Conservation (phyloP, 2,113 vertebrate genomes). For the Oxygymnocypris stewartii region DNA sequence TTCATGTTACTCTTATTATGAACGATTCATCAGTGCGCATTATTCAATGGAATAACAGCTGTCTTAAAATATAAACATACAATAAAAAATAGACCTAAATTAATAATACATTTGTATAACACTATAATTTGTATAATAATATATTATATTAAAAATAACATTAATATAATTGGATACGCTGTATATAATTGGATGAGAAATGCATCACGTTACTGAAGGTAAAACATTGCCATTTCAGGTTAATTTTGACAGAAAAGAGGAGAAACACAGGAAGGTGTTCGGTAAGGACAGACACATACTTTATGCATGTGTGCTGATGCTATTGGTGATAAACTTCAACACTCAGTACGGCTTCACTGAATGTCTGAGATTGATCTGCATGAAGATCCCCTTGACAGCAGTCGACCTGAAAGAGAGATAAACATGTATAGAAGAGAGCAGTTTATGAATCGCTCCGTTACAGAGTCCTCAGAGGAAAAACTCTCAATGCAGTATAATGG, state of each 20-base stretch:
- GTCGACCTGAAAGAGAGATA: background rate
- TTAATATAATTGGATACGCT: too few species aligned
- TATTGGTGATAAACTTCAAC: background rate
- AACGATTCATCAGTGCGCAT: background rate
- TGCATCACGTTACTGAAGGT: background rate
- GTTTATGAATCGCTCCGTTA: background rate
- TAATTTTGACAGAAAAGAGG: background rate
- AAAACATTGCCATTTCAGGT: background rate
- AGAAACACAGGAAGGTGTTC: background rate
- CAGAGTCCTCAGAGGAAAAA: background rate
- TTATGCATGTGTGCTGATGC: background rate
- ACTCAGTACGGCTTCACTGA: background rate
- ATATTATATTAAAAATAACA: too few species aligned
- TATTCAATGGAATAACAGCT: background rate
- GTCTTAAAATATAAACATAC: background rate
- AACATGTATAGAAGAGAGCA: background rate
- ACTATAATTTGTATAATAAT: too few species aligned
- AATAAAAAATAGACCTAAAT: too few species aligned
- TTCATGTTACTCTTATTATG: background rate
- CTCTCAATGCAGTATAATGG: background rate
- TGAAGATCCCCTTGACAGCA: background rate
- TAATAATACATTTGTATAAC: background rate
- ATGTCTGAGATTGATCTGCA: background rate
- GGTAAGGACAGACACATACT: background rate
- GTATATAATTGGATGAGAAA: too few species aligned